Base-by-base conservation (phyloP, 2,797 vertebrate genomes). In the Sebastes taczanowskii region DNA sequence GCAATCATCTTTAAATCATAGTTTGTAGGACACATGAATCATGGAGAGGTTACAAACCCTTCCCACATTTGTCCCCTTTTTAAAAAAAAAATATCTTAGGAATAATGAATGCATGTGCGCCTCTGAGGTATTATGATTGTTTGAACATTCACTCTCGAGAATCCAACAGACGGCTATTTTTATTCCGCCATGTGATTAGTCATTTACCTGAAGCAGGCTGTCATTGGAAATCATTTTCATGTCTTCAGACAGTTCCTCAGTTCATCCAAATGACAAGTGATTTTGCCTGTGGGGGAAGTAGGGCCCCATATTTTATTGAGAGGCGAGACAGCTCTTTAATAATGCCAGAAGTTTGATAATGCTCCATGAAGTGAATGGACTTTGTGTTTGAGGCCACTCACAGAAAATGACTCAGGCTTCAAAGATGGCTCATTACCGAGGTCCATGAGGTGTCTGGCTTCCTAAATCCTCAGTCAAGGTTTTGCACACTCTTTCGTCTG, bases 161-260 rank as follows among this genome's bases (percentile, higher is more conserved):
- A 76, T 91, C 42, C 74, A 78, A 83, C 83, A 84, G 84, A 72
- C 46, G 55, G 85, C 90, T 92, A 93, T 94, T 94, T 94, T 93
- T 93, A 91, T 80, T 83, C 91, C 4, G 61, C 74, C 20, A 20
- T 64, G 84, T 91, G 90, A 95, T 94, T 92, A 91, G 93, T 94
- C 92, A 94, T 92, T 92, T 91, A 93, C 89, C 88, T 92, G 91
- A 93, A 92, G 87, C 77, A 49, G 85, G 76, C 89, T 91, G 93
- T 93, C 94, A 94, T 90, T 91, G 93, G 90, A 94, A 93, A 94
- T 94, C 91, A 93, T 91, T 94, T 90, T 89, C 89, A 84, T 70
- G 89, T 93, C 91, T 94, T 93, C 86, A 90, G 94, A 91, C 86
- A 83, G 89, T 91, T 94, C 84, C 72, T 89, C 84, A 62, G 88